Percentiles rank a stretch among this genome's conserved stretches.
Conservation (phyloP, 2,888 invertebrate species). For the Perizoma affinitatum region DNA sequence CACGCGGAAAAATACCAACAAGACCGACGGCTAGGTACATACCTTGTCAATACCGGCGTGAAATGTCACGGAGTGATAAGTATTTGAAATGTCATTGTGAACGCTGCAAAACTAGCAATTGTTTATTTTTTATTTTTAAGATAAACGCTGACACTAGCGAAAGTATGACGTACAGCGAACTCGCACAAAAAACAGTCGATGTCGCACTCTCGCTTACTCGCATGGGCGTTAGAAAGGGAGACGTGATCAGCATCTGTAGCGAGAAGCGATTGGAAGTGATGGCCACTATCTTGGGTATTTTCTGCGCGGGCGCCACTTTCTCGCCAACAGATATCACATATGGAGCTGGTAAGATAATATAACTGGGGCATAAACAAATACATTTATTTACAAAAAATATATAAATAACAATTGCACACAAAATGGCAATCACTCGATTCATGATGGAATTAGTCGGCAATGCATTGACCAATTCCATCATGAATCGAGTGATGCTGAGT, state of each 20-base stretch:
- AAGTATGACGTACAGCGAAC: constrained; percentile 42
- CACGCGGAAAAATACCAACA: too few relatives aligned
- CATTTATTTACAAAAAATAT: too few relatives aligned
- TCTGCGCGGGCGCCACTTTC: constrained; percentile 44
- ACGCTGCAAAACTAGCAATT: not conserved
- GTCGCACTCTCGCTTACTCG: constrained; percentile 53
- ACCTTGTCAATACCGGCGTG: too few relatives aligned
- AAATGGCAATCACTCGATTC: too few relatives aligned
- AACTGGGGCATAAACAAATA: too few relatives aligned
- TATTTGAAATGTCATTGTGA: not conserved
- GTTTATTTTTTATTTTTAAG: constrained; percentile 34
- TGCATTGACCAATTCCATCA: too few relatives aligned
- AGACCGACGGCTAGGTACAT: too few relatives aligned
- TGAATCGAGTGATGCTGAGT: too few relatives aligned
- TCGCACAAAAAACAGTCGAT: constrained; percentile 51
- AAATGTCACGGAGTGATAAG: too few relatives aligned
- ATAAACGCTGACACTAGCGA: constrained; percentile 44
- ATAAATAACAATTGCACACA: too few relatives aligned
- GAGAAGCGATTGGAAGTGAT: constrained; percentile 44
- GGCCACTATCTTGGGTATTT: constrained; percentile 40
- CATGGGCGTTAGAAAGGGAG: constrained; percentile 53
- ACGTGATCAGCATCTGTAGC: constrained; percentile 47
- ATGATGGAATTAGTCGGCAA: too few relatives aligned
- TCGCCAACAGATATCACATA: constrained; percentile 38
- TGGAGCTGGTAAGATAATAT: constrained; percentile 32